Base-by-base conservation (phyloP, 2,888 invertebrate species). In the Nomada flava region DNA sequence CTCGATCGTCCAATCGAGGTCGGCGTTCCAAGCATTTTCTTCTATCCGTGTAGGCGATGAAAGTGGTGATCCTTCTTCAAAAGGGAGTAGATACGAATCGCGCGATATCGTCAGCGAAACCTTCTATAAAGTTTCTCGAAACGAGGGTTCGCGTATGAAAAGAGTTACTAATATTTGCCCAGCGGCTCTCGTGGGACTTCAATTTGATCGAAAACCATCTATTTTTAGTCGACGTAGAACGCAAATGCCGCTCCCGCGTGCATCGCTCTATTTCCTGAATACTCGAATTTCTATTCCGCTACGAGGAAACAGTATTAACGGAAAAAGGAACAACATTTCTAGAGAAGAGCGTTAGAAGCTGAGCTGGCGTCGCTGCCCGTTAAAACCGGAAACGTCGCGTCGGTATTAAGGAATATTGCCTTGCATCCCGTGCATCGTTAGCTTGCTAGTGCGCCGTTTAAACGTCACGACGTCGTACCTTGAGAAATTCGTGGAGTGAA, bases 121-220 rank as follows among this genome's bases (percentile, higher is more conserved):
- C 47, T 71, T 62, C n/a, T 59, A 55, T 65, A 57, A 65, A 82
- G 62, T 65, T 52, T 23, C 23, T 13, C 29, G 13, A 13, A 42
- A 52, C 65, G n/a, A 44, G 42, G 36, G 73, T 69, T 75, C 59
- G 75, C 44, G 59, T 59, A 52, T 59, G 50, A 76, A 74, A 65
- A 9, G 60, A 68, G 63, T 82, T 71, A 74, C 79, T 83, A 83
- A 83, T 79, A 65, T 83, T 83, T 83, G 55, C 64, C 64, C 36
- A 76, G 26, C 52, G 44, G 60, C 63, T 83, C 69, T 18, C 47
- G 15, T 13, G 73, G 36, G 62, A 57, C 23, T 67, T 77, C 77
- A 67, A 77, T 77, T 55, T 53, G 55, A 82, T 82, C 82, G 82
- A 72, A 36, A 60, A 63, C n/a, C 13, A 15, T 36, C 76, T 74